A percentile compares a stretch with the other conserved stretches of the same genome.
Evolutionary conservation across 1,140 invertebrate genomes (phyloP).

Genomic region (Scaptomyza pallida): DNA sequence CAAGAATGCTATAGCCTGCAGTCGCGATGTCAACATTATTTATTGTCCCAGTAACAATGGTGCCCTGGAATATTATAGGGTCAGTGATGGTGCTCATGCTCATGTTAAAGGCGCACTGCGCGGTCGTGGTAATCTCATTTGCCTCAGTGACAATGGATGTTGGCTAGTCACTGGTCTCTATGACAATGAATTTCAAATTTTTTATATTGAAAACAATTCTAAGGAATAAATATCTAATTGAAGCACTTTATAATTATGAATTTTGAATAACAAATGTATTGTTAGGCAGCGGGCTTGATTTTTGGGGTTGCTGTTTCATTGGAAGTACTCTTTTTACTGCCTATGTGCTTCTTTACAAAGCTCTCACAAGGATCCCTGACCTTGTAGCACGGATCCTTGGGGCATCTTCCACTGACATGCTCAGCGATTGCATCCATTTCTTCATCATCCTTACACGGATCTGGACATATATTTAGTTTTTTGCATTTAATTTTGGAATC

Average conservation of each 20-base stretch:
- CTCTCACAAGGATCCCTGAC: conserved; percentile 8
- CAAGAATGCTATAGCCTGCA: conserved; percentile 73
- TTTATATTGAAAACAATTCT: conserved; percentile 43
- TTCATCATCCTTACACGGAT: conserved; percentile 15
- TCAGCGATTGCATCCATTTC: conserved; percentile 8
- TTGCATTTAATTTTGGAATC: not conserved
- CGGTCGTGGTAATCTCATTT: conserved; percentile 72
- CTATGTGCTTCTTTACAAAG: conserved; percentile 10
- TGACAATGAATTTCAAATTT: conserved; percentile 74
- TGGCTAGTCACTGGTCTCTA: conserved; percentile 77
- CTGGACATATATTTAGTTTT: not conserved
- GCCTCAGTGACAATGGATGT: conserved; percentile 73
- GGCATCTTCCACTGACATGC: conserved; percentile 8
- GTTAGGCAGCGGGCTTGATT: not conserved
- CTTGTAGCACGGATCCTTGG: conserved; percentile 8
- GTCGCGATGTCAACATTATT: conserved; percentile 64
- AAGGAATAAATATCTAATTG: not conserved
- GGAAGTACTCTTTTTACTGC: not conserved
- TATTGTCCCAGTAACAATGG: conserved; percentile 72
- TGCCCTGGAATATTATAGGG: conserved; percentile 67
- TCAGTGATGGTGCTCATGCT: conserved; percentile 61
- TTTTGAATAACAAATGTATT: not conserved
- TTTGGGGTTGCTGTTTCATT: not conserved
- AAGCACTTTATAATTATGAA: not conserved
- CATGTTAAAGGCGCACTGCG: conserved; percentile 65